phyloP scores from a whole-genome alignment of 2,888 invertebrate genomes.

The Athripsodes cinereus region DNA sequence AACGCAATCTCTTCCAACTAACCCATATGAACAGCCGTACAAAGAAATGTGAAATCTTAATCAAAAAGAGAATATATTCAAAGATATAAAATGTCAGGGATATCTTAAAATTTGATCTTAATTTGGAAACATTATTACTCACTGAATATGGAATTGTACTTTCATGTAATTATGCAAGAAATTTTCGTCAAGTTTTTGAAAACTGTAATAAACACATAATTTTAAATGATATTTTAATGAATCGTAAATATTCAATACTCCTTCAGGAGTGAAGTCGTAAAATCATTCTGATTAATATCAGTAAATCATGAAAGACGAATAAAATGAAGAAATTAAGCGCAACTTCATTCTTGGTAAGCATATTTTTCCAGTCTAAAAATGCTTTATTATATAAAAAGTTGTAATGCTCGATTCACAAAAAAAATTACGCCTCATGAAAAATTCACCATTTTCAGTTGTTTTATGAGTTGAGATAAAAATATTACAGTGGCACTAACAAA shows the following conservation, averaged over 20 bases:
- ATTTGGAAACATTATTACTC: too few relatives aligned
- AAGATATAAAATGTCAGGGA: too few relatives aligned
- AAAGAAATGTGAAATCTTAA: too few relatives aligned
- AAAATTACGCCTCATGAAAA: conserved; percentile 12
- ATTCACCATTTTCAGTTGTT: conserved; percentile 8
- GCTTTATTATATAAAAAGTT: conserved; percentile 13
- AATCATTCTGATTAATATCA: conserved; percentile 4
- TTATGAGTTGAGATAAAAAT: conserved; percentile 16
- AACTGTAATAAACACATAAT: too few relatives aligned
- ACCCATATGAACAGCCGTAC: too few relatives aligned
- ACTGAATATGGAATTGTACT: too few relatives aligned
- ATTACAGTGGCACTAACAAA: conserved; percentile 18
- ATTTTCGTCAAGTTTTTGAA: too few relatives aligned
- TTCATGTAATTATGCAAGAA: too few relatives aligned
- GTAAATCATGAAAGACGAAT: neutral
- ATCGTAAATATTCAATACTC: conserved; percentile 11
- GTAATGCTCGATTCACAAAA: conserved; percentile 10
- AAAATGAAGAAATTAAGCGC: neutral
- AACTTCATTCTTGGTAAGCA: neutral
- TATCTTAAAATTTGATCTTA: too few relatives aligned
- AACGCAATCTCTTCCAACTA: too few relatives aligned
- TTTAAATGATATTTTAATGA: too few relatives aligned
- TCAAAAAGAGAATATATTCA: too few relatives aligned
- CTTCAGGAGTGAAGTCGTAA: neutral
- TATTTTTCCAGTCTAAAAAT: conserved; percentile 7